Evolutionary conservation across 1,140 invertebrate species (phyloP), one percentile per base, ranked within the genome.

Genomic region (Papilio glaucus): DNA sequence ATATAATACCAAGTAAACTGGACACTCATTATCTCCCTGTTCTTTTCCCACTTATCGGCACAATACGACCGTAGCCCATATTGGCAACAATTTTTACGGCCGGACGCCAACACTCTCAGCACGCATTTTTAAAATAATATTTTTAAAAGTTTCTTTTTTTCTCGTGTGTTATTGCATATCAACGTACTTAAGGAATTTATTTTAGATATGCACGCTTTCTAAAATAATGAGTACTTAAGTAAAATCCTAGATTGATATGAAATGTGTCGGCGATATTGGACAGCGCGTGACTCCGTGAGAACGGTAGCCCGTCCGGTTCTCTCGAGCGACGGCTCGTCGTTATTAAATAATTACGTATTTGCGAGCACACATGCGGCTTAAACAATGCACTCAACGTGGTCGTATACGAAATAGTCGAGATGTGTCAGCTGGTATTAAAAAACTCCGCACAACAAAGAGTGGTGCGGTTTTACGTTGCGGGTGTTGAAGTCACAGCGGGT

Each of bases 291-390:
- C 13, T 18, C 61, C 85, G 86, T 88, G 86, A 86, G 86, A 90
- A 87, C 80, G 80, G 65, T 60, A 41, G 63, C 67, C 60, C 69
- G 83, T 81, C 82, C 78, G 80, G 77, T 85, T 83, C 86, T 86
- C 86, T 83, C 86, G 83, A 85, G 79, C 80, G 77, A 79, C 74
- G 77, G 73, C 61, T 72, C 78, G 65, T 5, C 62, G 62, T 39
- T 29, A 73, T 77, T 67, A 82, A 82, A 85, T 85, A 81, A 78
- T 74, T 70, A 77, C 72, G 60, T 79, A 73, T 83, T 86, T 87
- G 81, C 81, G 80, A 85, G 86, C 84, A 81, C 68, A 71, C 73
- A 79, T 77, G 72, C 75, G 65, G 75, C 57, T 70, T 75, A 71
- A 74, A 74, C 67, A 69, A 73, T 39, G 67, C 10, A 21, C 13